Evolutionary conservation across 2,113 vertebrate genomes (phyloP).

Genomic region (Xiphophorus maculatus): DNA sequence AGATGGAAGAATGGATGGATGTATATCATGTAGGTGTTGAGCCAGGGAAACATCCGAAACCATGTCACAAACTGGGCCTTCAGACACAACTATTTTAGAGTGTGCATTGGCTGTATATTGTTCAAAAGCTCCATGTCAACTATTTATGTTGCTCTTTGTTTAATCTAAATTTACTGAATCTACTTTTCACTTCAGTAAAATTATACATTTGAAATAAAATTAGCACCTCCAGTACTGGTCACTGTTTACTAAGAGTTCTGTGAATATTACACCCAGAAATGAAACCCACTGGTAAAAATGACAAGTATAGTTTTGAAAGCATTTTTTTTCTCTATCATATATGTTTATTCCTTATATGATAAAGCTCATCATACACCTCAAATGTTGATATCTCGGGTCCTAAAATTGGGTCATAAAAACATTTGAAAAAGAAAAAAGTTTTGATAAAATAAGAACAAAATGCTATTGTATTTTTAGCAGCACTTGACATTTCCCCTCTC

Average conservation of each 20-base stretch:
- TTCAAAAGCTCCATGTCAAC: too few species aligned
- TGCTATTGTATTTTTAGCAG: constrained; percentile 46
- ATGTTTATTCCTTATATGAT: not conserved
- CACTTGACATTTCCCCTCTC: constrained; percentile 53
- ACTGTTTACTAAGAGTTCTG: not conserved
- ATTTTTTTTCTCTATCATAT: not conserved
- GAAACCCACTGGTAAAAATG: not conserved
- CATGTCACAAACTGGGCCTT: too few species aligned
- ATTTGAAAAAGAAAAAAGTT: constrained; percentile 34
- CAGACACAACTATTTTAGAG: too few species aligned
- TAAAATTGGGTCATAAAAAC: constrained; percentile 3
- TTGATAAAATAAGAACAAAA: constrained; percentile 22
- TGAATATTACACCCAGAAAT: not conserved
- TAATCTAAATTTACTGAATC: too few species aligned
- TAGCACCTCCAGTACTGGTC: not conserved
- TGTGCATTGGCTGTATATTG: too few species aligned
- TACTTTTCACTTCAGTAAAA: too few species aligned
- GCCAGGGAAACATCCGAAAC: too few species aligned
- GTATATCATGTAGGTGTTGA: too few species aligned
- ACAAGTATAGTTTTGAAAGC: not conserved
- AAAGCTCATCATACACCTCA: not conserved
- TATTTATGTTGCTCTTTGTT: too few species aligned
- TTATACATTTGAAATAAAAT: too few species aligned
- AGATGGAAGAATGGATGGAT: too few species aligned
- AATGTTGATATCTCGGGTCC: not conserved